Percentiles rank a stretch among this genome's conserved stretches.
Evolutionary conservation across 2,888 invertebrate species (phyloP).

Genomic region (Agriopis leucophaearia): DNA sequence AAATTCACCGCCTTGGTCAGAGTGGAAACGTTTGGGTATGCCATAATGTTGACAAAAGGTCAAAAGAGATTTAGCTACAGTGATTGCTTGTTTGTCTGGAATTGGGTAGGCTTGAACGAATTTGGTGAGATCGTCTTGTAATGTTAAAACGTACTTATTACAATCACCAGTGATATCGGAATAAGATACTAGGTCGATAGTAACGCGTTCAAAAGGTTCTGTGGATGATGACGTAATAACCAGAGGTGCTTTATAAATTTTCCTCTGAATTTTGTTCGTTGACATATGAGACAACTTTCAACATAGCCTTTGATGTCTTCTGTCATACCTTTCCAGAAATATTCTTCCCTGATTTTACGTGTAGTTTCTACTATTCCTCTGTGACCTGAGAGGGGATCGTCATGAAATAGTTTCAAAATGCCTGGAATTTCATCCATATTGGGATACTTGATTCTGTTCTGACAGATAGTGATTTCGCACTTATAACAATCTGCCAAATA

Average conservation of each 20-base stretch:
- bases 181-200: slow-evolving; percentile 56
- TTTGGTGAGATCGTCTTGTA: slow-evolving; percentile 57
- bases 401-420: slow-evolving; percentile 53
- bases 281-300: slow-evolving; percentile 48
- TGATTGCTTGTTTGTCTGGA: slow-evolving; percentile 54
- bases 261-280: slow-evolving; percentile 52
- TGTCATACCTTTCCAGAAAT: slow-evolving; percentile 57
- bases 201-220: slow-evolving; percentile 56
- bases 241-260: slow-evolving; percentile 55
- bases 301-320: slow-evolving; percentile 52
- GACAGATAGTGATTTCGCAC: not conserved
- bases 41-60: slow-evolving; percentile 58
- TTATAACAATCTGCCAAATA: not conserved
- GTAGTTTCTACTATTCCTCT: slow-evolving; percentile 54
- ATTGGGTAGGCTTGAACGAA: slow-evolving; percentile 55
- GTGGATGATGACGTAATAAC: slow-evolving; percentile 54
- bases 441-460: not conserved
- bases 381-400: slow-evolving; percentile 53
- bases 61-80: slow-evolving; percentile 52
- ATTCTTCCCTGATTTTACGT: slow-evolving; percentile 52
- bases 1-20: slow-evolving; percentile 58
- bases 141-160: slow-evolving; percentile 53
- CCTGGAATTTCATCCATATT: not conserved
- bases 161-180: slow-evolving; percentile 51
- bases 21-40: slow-evolving; percentile 54